These are phyloP conservation scores for Xyrauchen texanus DNA, from an alignment of 2,113 vertebrate species.

Conservation along the genomic window DNA sequence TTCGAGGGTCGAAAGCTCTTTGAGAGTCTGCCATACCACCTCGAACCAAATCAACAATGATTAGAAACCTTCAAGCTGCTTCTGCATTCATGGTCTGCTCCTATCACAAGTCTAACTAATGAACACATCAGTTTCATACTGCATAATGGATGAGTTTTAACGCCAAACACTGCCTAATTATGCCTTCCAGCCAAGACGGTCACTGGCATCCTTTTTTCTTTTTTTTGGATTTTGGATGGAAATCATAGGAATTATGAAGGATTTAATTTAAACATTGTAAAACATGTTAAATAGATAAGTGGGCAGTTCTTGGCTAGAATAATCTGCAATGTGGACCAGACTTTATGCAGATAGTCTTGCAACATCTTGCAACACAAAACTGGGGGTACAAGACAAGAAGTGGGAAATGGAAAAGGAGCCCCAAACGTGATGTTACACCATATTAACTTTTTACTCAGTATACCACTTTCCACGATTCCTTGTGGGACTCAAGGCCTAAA, in stretches of 20 bases:
- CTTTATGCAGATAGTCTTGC: neutral
- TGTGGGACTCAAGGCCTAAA: constrained; percentile 79
- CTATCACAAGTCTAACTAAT: neutral
- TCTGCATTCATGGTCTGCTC: neutral
- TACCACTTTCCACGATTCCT: constrained; percentile 74
- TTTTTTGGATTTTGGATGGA: too few relatives aligned
- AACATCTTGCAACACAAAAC: neutral
- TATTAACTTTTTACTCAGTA: constrained; percentile 67
- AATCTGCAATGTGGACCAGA: too few relatives aligned
- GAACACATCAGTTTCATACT: constrained; percentile 19
- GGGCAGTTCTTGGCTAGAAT: too few relatives aligned
- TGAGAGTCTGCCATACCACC: constrained; percentile 10
- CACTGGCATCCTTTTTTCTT: neutral
- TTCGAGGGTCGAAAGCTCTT: neutral
- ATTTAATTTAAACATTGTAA: neutral
- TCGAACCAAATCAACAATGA: constrained; percentile 23
- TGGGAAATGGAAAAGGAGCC: neutral
- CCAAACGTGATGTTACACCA: constrained; percentile 45
- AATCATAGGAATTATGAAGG: too few relatives aligned
- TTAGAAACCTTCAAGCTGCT: constrained; percentile 13
- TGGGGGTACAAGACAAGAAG: neutral
- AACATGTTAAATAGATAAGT: neutral
- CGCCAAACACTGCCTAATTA: constrained; percentile 17
- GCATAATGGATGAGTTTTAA: constrained; percentile 29
- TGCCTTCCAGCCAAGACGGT: neutral